Percentiles rank a stretch among this genome's conserved stretches.
Conservation (phyloP, 35 echinoderm and acorn worm species). For the Nesometra sesokonis region DNA sequence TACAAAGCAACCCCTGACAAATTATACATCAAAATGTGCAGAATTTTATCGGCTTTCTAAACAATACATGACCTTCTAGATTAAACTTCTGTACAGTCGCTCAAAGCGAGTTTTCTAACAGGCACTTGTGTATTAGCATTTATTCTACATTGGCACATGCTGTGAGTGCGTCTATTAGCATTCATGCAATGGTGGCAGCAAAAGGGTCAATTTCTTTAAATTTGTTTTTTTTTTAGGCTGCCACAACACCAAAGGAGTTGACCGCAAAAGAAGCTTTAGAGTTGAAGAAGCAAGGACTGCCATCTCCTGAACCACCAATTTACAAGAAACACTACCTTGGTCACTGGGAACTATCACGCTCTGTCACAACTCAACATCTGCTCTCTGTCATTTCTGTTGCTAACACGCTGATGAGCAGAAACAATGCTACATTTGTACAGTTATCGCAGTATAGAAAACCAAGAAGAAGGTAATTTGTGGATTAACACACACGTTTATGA, state of each 20-base stretch:
- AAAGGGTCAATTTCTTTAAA: too few species aligned
- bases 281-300: conserved; percentile 53
- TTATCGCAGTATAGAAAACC: conserved; percentile 66
- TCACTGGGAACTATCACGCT: conserved; percentile 84
- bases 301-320: not conserved
- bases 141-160: too few species aligned
- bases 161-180: too few species aligned
- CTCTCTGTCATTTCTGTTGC: conserved; percentile 89
- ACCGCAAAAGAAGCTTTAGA: conserved; percentile 87
- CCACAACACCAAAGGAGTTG: conserved; percentile 23
- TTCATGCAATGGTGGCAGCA: too few species aligned
- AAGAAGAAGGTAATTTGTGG: conserved; percentile 67
- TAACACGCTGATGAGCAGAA: conserved; percentile 94
- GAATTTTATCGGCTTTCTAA: too few species aligned
- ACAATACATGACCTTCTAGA: too few species aligned
- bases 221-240: not conserved
- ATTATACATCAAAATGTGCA: too few species aligned
- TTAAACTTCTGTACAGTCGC: too few species aligned
- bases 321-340: conserved; percentile 41
- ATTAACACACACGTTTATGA: too few species aligned
- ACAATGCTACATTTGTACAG: conserved; percentile 97
- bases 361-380: conserved; percentile 80
- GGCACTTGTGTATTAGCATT: too few species aligned
- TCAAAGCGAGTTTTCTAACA: too few species aligned
- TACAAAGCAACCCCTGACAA: too few species aligned